Percentiles rank a stretch among this genome's conserved stretches.
These are phyloP conservation scores for Camponotus fellah DNA, from an alignment of 2,888 invertebrate species.

Conservation along the genomic window DNA sequence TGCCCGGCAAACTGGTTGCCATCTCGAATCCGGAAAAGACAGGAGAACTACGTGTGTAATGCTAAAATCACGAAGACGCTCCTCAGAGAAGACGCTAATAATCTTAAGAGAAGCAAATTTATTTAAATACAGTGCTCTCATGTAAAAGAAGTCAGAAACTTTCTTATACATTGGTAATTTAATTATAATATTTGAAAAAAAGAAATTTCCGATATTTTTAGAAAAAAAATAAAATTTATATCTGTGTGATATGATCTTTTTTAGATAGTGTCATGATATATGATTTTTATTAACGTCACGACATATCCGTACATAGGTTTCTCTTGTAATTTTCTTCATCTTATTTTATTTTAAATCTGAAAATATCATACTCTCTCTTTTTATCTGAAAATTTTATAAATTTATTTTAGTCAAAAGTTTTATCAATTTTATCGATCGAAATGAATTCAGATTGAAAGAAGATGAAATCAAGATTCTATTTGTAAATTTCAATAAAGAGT, in stretches of 20 bases:
- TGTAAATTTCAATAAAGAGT: not conserved
- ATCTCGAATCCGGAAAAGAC: slow-evolving; percentile 55
- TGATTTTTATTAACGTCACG: not conserved
- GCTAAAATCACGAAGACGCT: slow-evolving; percentile 43
- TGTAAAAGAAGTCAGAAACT: not conserved
- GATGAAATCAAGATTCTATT: not conserved
- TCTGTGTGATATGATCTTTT: not conserved
- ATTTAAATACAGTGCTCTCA: not conserved
- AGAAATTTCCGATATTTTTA: not conserved
- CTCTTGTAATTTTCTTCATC: not conserved
- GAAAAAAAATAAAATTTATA: not conserved
- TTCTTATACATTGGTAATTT: not conserved
- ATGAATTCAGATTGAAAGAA: not conserved
- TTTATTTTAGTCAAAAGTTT: no score
- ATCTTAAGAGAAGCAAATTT: not conserved
- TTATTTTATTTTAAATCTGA: not conserved
- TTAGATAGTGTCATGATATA: not conserved
- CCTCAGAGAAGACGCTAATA: slow-evolving; percentile 31
- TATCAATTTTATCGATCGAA: not conserved
- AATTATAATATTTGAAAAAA: not conserved
- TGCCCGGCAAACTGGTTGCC: slow-evolving; percentile 51
- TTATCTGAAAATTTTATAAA: not conserved
- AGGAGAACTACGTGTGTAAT: slow-evolving; percentile 50
- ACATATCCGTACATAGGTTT: not conserved
- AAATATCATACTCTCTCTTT: not conserved